Percentiles rank a stretch among this genome's conserved stretches.
These are phyloP conservation scores for Platorchestia sp. DNA, from an alignment of 1,140 invertebrate species.

Conservation along the genomic window DNA sequence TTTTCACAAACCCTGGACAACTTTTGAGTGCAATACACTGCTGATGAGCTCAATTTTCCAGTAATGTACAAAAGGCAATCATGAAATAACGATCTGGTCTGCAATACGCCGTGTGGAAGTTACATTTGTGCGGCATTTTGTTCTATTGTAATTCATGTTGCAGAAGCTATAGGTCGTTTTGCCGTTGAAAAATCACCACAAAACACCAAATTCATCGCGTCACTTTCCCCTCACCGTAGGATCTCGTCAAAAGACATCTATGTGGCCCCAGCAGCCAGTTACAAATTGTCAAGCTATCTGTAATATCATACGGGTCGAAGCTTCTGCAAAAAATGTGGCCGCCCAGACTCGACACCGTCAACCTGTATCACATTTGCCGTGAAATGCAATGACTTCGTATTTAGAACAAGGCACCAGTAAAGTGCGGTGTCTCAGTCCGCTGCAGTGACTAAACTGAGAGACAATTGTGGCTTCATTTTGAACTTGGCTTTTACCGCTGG, in stretches of 20 bases:
- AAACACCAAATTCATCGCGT: background rate
- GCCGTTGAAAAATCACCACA: background rate
- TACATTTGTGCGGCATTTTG: background rate
- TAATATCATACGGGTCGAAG: background rate
- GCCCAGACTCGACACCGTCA: background rate
- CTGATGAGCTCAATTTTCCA: no score
- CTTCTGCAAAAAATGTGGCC: background rate
- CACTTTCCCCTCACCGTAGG: background rate
- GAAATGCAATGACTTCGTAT: background rate
- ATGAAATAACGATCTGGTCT: background rate
- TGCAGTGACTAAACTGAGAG: background rate
- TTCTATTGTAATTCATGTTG: background rate
- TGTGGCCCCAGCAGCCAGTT: background rate
- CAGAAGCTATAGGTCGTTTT: background rate
- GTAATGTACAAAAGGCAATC: no score
- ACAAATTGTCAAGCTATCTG: background rate
- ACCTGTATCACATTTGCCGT: background rate
- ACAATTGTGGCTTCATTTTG: background rate
- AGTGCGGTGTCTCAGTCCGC: background rate
- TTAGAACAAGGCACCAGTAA: background rate
- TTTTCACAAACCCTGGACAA: no score
- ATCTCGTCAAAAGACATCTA: background rate
- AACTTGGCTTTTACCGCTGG: background rate
- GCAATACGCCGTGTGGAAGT: background rate
- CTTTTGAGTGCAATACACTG: no score